A percentile compares a stretch with the other conserved stretches of the same genome.
phyloP scores from a whole-genome alignment of 2,797 vertebrate genomes.

The Platalea minor region DNA sequence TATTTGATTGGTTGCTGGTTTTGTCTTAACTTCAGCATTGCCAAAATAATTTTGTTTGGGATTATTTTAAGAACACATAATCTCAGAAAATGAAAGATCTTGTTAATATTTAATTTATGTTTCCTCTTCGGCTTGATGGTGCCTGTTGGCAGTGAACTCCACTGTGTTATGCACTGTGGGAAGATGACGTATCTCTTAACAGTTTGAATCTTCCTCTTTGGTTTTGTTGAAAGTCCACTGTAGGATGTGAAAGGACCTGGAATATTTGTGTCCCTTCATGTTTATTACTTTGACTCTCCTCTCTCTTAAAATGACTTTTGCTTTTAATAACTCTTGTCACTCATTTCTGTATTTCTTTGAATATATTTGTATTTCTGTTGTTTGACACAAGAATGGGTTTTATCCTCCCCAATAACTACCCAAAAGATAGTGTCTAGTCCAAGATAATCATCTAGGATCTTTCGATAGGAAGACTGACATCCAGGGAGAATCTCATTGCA shows the following conservation, averaged over 20 bases:
- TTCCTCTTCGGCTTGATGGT: not conserved
- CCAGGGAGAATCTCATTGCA: not conserved
- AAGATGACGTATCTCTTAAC: not conserved
- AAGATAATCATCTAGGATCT: not conserved
- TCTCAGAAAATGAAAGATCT: not conserved
- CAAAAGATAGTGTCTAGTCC: not conserved
- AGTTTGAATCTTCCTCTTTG: not conserved
- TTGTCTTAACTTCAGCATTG: not conserved
- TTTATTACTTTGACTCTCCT: not conserved
- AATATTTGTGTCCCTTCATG: not conserved
- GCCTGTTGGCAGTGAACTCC: not conserved
- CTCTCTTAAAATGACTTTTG: not conserved
- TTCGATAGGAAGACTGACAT: not conserved
- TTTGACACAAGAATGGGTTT: not conserved
- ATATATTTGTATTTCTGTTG: not conserved
- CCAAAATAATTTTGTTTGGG: not conserved
- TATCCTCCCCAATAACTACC: not conserved
- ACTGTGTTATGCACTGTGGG: not conserved
- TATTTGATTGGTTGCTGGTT: not conserved
- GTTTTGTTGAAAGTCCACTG: not conserved
- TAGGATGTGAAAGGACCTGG: not conserved
- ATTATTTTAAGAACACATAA: constrained; percentile 13
- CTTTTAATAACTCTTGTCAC: not conserved
- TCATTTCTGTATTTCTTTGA: not conserved
- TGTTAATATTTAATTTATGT: not conserved